Evolutionary conservation across 2,113 vertebrate genomes (phyloP), one percentile per base, ranked within the genome.

Genomic region (Rhizomys pruinosus): DNA sequence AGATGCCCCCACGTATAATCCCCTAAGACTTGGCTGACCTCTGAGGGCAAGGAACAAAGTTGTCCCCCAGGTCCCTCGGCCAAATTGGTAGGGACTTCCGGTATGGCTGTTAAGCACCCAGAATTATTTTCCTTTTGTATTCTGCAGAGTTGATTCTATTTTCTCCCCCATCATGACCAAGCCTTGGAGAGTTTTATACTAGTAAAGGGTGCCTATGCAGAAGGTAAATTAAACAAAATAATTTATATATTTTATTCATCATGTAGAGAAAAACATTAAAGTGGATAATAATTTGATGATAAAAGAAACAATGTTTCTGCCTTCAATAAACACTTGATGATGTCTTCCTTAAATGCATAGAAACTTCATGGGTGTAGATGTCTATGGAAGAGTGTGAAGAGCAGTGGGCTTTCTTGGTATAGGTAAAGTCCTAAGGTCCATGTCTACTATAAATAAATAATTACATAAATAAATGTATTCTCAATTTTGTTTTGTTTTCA

Each of bases 221-320:
- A 11, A 74, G 7, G 7, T 15, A 91, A 78, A 86, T 63, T 23
- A 90, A 42, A 76, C 42, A 87, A 92, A 79, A 89, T 61, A 82
- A 89, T 73, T 80, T 22, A 80, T 55, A 47, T 69, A 52, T 37
- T 86, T 91, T 80, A 63, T 29, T 77, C 44, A 80, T 84, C 55
- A 89, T 5, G n/a, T n/a, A n/a, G n/a, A 47, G 68, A 37, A 52
- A 86, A 27, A 84, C 68, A 64, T 66, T 88, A 81, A 39, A 71
- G 29, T 32, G 10, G 25, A 84, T 86, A 22, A 73, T 19, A 84
- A 84, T 74, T 86, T 87, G 82, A 78, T 89, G 11, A 84, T 25
- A 85, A 92, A 91, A 34, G 13, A 84, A 94, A 59, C 69, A n/a
- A n/a, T n/a, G 61, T 57, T 80, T 94, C 66, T 88, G 29, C 85